A percentile compares a stretch with the other conserved stretches of the same genome.
Conservation (phyloP, 2,797 vertebrate species). For the Apogon hyalosoma region DNA sequence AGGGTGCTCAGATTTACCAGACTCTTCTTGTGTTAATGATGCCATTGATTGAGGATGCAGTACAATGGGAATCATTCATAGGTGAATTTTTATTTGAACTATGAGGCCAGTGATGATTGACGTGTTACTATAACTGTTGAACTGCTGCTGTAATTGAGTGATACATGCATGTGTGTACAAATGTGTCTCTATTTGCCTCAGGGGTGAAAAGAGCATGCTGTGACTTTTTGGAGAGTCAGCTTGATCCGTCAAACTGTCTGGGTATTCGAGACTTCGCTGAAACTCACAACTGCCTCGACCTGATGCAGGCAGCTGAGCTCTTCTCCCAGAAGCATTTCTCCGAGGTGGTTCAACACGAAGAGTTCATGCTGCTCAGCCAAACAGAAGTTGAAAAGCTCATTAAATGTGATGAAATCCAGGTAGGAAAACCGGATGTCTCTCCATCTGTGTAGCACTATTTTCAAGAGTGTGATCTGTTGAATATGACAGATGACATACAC, state of each 20-base stretch:
- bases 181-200: constrained; percentile 71
- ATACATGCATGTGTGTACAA: neutral
- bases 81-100: too few relatives aligned
- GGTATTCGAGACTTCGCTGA: constrained; percentile 98
- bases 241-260: constrained; percentile 97
- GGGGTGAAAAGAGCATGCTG: constrained; percentile 99
- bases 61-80: too few relatives aligned
- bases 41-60: too few relatives aligned
- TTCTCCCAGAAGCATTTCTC: constrained; percentile 99
- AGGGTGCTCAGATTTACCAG: too few relatives aligned
- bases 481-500: too few relatives aligned
- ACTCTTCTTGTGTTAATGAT: too few relatives aligned
- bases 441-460: neutral
- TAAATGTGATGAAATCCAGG: constrained; percentile 99
- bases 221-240: constrained; percentile 97
- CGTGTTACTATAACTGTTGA: neutral
- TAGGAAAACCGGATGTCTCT: constrained; percentile 54
- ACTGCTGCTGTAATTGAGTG: neutral
- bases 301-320: constrained; percentile 97
- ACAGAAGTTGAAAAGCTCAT: constrained; percentile 98
- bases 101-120: neutral
- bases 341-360: constrained; percentile 98
- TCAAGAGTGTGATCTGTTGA: neutral
- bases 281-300: constrained; percentile 96
- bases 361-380: constrained; percentile 97